Evolutionary conservation across 1,140 invertebrate genomes (phyloP).

Genomic region (Danaus plexippus): DNA sequence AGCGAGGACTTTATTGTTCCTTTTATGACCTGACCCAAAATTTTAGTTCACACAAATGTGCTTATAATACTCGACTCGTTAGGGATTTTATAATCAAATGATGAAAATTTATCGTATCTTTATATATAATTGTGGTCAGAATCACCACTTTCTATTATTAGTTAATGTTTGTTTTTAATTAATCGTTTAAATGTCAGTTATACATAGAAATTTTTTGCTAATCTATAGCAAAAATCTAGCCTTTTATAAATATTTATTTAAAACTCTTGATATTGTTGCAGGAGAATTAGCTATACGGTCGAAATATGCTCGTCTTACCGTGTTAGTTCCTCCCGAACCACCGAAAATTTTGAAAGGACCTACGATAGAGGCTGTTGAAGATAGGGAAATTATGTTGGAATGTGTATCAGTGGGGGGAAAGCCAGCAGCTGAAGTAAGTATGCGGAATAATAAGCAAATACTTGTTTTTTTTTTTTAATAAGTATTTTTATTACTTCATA

Average conservation of each 20-base stretch:
- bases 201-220: not conserved
- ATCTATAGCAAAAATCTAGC: not conserved
- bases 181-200: no score
- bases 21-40: conserved; percentile 14
- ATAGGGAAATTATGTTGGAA: conserved; percentile 88
- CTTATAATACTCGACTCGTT: not conserved
- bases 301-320: conserved; percentile 83
- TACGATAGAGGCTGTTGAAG: conserved; percentile 85
- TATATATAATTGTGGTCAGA: no score
- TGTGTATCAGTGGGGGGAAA: conserved; percentile 92
- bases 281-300: conserved; percentile 84
- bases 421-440: conserved; percentile 88
- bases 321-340: conserved; percentile 89
- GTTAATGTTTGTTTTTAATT: no score
- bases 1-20: conserved; percentile 16
- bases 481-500: no score
- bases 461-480: no score
- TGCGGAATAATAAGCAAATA: not conserved
- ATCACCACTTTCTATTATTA: no score
- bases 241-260: not conserved
- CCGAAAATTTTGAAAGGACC: conserved; percentile 86
- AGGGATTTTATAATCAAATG: no score
- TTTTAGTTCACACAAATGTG: conserved; percentile 1
- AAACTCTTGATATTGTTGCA: conserved; percentile 17
- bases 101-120: no score